Evolutionary conservation across 2,113 vertebrate genomes (phyloP).

Genomic region (Chauna torquata): DNA sequence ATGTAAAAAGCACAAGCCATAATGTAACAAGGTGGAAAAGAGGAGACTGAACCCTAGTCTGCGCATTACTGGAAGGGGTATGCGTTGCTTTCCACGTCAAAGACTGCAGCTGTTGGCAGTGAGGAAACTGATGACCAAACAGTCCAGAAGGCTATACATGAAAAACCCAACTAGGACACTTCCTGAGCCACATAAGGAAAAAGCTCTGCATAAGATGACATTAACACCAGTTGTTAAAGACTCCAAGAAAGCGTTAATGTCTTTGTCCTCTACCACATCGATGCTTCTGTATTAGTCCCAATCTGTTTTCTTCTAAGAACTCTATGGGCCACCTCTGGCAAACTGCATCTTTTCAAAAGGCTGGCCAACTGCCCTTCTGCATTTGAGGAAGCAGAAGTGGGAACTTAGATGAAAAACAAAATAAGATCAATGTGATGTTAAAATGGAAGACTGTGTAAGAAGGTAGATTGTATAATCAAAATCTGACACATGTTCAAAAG

Average conservation of each 20-base stretch:
- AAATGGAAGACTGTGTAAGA: neutral
- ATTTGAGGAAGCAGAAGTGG: neutral
- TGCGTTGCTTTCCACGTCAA: neutral
- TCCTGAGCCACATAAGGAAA: neutral
- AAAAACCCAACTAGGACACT: neutral
- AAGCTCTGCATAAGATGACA: neutral
- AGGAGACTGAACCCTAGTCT: neutral
- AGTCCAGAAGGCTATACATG: neutral
- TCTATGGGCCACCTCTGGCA: neutral
- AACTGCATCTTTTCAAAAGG: neutral
- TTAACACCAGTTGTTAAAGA: neutral
- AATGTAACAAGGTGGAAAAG: neutral
- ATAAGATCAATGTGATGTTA: rapidly evolving
- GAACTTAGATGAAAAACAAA: neutral
- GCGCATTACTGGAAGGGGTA: neutral
- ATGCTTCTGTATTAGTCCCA: neutral
- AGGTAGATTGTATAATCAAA: neutral
- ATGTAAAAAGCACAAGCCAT: neutral
- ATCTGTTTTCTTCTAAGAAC: neutral
- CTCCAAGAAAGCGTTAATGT: neutral
- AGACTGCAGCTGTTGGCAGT: neutral
- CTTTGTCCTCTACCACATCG: neutral
- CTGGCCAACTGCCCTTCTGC: neutral
- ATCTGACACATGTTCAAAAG: neutral
- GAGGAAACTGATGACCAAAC: neutral